These are phyloP conservation scores for Plotosus lineatus DNA, from an alignment of 2,113 vertebrate species.

Conservation along the genomic window DNA sequence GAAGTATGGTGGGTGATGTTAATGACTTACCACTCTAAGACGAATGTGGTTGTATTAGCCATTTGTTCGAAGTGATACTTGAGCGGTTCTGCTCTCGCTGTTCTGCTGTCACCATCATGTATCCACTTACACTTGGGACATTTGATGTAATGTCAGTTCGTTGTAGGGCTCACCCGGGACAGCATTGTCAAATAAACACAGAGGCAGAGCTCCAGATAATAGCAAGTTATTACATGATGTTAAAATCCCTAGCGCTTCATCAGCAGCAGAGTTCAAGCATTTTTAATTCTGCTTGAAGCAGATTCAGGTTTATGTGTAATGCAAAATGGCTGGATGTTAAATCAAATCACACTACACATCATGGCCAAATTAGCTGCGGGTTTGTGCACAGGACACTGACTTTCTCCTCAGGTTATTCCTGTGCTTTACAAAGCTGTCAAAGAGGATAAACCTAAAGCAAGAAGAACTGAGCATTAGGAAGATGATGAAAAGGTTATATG, in stretches of 20 bases:
- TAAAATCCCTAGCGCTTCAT: background rate
- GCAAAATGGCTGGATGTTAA: constrained; percentile 1
- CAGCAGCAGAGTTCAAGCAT: background rate
- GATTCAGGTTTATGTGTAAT: background rate
- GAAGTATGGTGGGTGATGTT: background rate
- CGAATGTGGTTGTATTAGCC: background rate
- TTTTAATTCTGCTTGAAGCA: background rate
- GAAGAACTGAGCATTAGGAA: background rate
- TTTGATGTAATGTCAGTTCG: constrained; percentile 6
- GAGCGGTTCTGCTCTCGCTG: constrained; percentile 4
- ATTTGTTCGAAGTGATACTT: background rate
- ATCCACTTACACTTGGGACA: constrained; percentile 16
- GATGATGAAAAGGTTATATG: background rate
- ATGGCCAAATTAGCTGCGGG: background rate
- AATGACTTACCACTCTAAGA: background rate
- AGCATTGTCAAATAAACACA: background rate
- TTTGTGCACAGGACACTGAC: background rate
- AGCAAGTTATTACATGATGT: constrained; percentile 5
- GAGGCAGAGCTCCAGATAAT: background rate
- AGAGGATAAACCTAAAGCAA: background rate
- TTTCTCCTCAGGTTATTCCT: constrained; percentile 36
- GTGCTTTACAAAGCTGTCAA: constrained; percentile 12
- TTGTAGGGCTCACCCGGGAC: background rate
- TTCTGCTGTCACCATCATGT: background rate
- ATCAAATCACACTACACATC: background rate